Conservation (phyloP, 2,113 vertebrate species). For the Tenebrosternarchus preto region DNA sequence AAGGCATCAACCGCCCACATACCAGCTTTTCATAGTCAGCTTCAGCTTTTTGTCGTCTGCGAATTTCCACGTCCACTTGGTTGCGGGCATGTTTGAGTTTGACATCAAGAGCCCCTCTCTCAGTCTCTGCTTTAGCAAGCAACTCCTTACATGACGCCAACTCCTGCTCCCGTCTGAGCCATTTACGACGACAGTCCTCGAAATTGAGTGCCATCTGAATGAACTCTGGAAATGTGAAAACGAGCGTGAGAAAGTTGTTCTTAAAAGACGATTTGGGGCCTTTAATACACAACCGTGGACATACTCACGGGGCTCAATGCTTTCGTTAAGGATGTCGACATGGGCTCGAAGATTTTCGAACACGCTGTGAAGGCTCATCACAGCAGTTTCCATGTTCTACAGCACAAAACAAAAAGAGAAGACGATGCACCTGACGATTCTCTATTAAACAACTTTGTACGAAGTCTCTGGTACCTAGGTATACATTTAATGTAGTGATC, state of each 20-base stretch:
- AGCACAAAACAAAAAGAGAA: not conserved
- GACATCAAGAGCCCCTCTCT: constrained; percentile 87
- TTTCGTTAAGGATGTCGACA: constrained; percentile 84
- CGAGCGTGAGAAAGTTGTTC: too few relatives aligned
- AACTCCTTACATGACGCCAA: constrained; percentile 82
- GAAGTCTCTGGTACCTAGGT: not conserved
- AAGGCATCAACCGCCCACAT: constrained; percentile 47
- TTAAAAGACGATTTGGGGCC: not conserved
- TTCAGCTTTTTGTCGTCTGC: constrained; percentile 90
- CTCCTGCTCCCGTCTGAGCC: constrained; percentile 81
- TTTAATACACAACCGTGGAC: not conserved
- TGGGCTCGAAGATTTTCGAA: constrained; percentile 82
- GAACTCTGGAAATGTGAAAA: constrained; percentile 77
- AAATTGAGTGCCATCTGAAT: constrained; percentile 90
- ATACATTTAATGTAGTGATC: too few relatives aligned
- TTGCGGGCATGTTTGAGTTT: constrained; percentile 98
- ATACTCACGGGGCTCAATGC: constrained; percentile 87
- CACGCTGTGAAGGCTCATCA: constrained; percentile 78
- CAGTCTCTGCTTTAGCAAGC: constrained; percentile 86
- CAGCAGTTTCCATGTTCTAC: constrained; percentile 77
- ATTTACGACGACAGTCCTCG: constrained; percentile 84
- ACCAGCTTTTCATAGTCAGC: constrained; percentile 92
- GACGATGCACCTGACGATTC: not conserved
- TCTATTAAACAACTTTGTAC: not conserved
- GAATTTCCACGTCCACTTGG: constrained; percentile 96